Evolutionary conservation across 2,888 invertebrate genomes (phyloP), one percentile per base, ranked within the genome.

Genomic region (Idaea straminata): DNA sequence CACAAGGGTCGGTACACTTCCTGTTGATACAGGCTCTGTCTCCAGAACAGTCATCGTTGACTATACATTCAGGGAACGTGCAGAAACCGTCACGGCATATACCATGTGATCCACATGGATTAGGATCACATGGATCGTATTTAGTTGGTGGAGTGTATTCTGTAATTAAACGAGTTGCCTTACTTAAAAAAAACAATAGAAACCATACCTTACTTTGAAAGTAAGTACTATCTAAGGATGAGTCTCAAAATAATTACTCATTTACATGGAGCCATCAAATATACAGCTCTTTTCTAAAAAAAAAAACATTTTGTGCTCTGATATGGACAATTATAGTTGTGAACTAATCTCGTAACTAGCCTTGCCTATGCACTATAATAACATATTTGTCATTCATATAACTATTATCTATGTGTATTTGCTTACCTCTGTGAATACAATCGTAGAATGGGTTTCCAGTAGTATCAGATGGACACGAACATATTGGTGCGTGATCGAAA

Each of bases 1-100:
- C 93, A 81, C 97, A 97, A 60, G 98, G 97, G 86, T 98, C 97
- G 69, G 95, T 91, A 80, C 98, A 98, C 86, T 96, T 96, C 78
- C 96, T 96, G 66, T 95, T 95, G 77, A 96, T 95, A 81, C 98
- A 98, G 0, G 97, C 95, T 70, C 96, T 95, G 78, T 97, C 95
- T 72, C 96, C 94, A 0, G 96, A 94, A 84, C 98, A 98, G 74
- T 98, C 98, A 68, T 96, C 96, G 80, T 98, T 98, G 70, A 96
- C 95, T 6, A 97, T 93, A 84, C 98, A 98, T 85, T 98, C 98
- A 0, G 97, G 97, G 84, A 97, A 97, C 6, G 94, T 92, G 77
- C 96, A 96, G 68, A 92, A 89, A 25, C 95, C 95, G 65, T 94
- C 93, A 61, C 94, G 94, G 74, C 96, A 96, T 62, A 94, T 91